phyloP scores from a whole-genome alignment of 2,888 invertebrate species.

The Meliscaeva auricollis region DNA sequence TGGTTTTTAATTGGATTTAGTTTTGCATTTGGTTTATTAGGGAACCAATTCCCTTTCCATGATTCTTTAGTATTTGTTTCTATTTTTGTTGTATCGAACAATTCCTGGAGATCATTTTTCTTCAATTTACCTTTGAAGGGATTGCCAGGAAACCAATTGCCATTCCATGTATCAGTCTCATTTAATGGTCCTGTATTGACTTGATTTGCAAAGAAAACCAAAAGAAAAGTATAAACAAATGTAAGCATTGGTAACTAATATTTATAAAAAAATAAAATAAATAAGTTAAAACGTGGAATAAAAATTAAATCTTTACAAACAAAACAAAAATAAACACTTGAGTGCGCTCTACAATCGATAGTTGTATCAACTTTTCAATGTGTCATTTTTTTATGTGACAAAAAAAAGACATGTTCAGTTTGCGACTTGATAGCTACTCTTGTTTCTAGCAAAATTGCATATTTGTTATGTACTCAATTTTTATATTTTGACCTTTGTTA shows the following conservation, averaged over 20 bases:
- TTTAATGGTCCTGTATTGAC: constrained; percentile 2
- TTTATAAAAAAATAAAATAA: constrained; percentile 11
- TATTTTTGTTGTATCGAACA: constrained; percentile 19
- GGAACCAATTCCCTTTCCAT: constrained; percentile 79
- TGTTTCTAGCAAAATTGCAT: too few relatives aligned
- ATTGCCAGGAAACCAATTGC: constrained; percentile 83
- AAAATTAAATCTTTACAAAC: constrained; percentile 30
- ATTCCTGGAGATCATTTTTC: constrained; percentile 36
- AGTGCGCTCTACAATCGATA: background rate
- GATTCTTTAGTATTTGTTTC: constrained; percentile 33
- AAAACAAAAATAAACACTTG: constrained; percentile 24
- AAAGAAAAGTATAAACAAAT: background rate
- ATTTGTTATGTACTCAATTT: too few relatives aligned
- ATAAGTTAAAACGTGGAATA: constrained; percentile 37
- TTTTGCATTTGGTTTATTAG: constrained; percentile 58
- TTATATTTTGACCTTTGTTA: too few relatives aligned
- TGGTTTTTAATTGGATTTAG: constrained; percentile 16
- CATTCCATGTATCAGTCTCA: constrained; percentile 80
- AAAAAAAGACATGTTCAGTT: background rate
- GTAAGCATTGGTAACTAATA: background rate
- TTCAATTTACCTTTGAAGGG: constrained; percentile 77
- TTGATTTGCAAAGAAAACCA: background rate
- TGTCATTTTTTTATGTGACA: background rate
- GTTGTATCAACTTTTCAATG: background rate
- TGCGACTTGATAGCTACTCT: too few relatives aligned